Evolutionary conservation across 2,888 invertebrate species (phyloP).

Genomic region (Drosophila robusta): DNA sequence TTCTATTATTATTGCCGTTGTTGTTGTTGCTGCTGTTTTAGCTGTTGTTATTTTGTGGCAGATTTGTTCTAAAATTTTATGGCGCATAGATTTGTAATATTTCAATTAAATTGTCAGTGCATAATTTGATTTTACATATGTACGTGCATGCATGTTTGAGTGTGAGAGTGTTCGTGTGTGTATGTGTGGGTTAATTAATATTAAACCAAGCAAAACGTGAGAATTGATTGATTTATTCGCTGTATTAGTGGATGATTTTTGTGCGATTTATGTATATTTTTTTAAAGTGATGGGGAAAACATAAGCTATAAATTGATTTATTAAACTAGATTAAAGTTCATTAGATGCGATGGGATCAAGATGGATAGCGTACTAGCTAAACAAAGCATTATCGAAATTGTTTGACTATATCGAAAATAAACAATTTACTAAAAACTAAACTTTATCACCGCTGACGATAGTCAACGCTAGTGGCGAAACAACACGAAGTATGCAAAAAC

Average conservation of each 20-base stretch:
- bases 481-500: no score
- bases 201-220: slow-evolving; percentile 32
- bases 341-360: no score
- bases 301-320: no score
- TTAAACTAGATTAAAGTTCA: no score
- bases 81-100: slow-evolving; percentile 74
- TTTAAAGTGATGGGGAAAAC: no score
- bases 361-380: no score
- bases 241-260: slow-evolving; percentile 13
- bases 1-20: slow-evolving; percentile 37
- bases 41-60: slow-evolving; percentile 56
- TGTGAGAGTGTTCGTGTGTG: slow-evolving; percentile 8
- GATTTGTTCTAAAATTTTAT: slow-evolving; percentile 79
- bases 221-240: slow-evolving; percentile 42
- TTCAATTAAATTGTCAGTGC: slow-evolving; percentile 76
- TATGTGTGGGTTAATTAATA: slow-evolving; percentile 47
- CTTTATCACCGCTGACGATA: no score
- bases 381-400: no score
- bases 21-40: slow-evolving; percentile 28
- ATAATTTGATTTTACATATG: slow-evolving; percentile 49
- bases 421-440: no score
- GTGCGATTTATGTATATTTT: neutral
- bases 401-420: no score
- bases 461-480: no score
- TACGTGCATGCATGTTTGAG: neutral